Evolutionary conservation across 2,113 vertebrate species (phyloP).

Genomic region (Saguinus imperator): DNA sequence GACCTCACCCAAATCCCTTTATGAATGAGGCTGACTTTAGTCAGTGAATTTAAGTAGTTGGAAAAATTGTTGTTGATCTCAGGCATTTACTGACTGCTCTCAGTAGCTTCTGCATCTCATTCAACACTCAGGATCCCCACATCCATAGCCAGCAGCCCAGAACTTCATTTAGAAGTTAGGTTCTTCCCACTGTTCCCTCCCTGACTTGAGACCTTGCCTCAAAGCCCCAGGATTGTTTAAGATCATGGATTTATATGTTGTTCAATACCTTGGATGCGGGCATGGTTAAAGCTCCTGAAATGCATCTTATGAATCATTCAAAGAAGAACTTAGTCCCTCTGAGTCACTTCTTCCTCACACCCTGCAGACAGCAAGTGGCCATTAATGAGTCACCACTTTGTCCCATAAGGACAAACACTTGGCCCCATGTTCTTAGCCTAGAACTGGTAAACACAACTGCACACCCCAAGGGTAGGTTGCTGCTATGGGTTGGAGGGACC

Average conservation of each 20-base stretch:
- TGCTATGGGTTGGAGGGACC: neutral
- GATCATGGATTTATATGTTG: neutral
- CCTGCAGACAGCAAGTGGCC: neutral
- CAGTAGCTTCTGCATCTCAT: neutral
- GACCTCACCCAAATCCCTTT: neutral
- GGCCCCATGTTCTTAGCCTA: neutral
- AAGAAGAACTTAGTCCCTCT: neutral
- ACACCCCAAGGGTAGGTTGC: neutral
- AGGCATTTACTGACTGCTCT: neutral
- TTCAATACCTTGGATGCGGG: neutral
- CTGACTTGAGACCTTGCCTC: neutral
- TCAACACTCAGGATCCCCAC: neutral
- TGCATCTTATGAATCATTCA: conserved; percentile 26
- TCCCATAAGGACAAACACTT: neutral
- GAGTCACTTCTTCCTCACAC: neutral
- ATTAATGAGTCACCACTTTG: conserved; percentile 16
- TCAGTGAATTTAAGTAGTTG: neutral
- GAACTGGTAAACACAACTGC: conserved; percentile 14
- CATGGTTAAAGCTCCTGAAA: neutral
- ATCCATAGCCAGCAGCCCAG: neutral
- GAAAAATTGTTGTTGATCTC: neutral
- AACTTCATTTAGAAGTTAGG: neutral
- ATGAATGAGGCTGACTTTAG: neutral
- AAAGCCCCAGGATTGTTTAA: neutral
- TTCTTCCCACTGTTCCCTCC: neutral